A percentile compares a stretch with the other conserved stretches of the same genome.
Evolutionary conservation across 2,888 invertebrate species (phyloP).

Genomic region (Eledone cirrhosa): DNA sequence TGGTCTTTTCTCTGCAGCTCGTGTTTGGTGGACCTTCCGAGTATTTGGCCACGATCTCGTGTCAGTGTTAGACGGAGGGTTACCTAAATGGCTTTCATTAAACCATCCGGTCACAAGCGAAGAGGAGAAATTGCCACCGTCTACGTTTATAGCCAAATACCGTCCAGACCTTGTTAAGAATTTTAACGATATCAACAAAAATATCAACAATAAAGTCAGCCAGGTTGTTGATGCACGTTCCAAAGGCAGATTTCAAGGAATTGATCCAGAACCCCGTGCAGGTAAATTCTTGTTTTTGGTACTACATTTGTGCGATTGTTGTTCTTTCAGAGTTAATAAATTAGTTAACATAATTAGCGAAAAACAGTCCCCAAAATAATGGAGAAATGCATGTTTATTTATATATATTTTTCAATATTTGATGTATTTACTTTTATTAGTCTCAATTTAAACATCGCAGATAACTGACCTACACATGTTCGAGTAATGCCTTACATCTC

Average conservation of each 20-base stretch:
- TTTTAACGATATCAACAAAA: conserved; percentile 55
- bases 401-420: no score
- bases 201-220: conserved; percentile 46
- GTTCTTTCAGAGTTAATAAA: no score
- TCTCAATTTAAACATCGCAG: no score
- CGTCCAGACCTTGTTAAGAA: conserved; percentile 46
- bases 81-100: conserved; percentile 52
- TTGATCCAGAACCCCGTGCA: conserved; percentile 58
- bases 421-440: no score
- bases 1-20: conserved; percentile 55
- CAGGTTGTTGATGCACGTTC: conserved; percentile 59
- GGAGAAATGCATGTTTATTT: no score
- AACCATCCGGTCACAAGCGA: conserved; percentile 40
- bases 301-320: no score
- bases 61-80: conserved; percentile 59
- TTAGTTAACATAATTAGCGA: not conserved
- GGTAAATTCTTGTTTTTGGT: conserved; percentile 40
- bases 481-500: no score
- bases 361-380: not conserved
- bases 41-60: conserved; percentile 58
- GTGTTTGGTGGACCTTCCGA: conserved; percentile 62
- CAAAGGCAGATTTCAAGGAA: conserved; percentile 57
- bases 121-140: conserved; percentile 32
- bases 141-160: conserved; percentile 45
- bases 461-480: no score